Conservation (phyloP, 2,888 invertebrate species). For the Rhodophaea formosa region DNA sequence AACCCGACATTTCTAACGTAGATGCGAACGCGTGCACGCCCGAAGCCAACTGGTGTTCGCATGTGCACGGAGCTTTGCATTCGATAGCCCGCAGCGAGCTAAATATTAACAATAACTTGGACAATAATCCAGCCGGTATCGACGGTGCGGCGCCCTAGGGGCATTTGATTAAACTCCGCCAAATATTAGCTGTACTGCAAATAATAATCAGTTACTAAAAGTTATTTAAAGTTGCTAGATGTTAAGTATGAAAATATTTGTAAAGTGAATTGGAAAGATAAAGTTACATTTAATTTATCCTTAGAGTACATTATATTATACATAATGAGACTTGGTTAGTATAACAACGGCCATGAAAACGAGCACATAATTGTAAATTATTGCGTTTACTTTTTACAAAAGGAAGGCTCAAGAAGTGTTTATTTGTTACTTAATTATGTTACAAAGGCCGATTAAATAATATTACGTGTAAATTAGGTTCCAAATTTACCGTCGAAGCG, state of each 20-base stretch:
- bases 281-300: not conserved
- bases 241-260: not conserved
- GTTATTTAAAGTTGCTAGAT: too few species aligned
- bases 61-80: conserved; percentile 32
- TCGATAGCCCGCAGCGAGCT: conserved; percentile 32
- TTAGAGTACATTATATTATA: too few species aligned
- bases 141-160: conserved; percentile 10
- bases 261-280: not conserved
- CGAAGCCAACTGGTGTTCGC: conserved; percentile 30
- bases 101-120: conserved; percentile 27
- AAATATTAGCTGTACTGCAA: conserved; percentile 13
- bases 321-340: too few species aligned
- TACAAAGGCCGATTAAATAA: conserved; percentile 13
- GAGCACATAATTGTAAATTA: not conserved
- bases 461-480: conserved; percentile 14
- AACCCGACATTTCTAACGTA: conserved; percentile 48
- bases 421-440: conserved; percentile 13
- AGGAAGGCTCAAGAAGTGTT: conserved; percentile 4
- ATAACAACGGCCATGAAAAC: conserved; percentile 2
- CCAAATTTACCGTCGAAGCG: conserved; percentile 1
- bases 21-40: conserved; percentile 37
- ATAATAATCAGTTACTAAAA: conserved; percentile 5
- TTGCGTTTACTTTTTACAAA: conserved; percentile 1
- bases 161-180: conserved; percentile 8
- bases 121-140: conserved; percentile 25